Evolutionary conservation across 1,140 invertebrate genomes (phyloP).

Genomic region (Drosophila watanabei): DNA sequence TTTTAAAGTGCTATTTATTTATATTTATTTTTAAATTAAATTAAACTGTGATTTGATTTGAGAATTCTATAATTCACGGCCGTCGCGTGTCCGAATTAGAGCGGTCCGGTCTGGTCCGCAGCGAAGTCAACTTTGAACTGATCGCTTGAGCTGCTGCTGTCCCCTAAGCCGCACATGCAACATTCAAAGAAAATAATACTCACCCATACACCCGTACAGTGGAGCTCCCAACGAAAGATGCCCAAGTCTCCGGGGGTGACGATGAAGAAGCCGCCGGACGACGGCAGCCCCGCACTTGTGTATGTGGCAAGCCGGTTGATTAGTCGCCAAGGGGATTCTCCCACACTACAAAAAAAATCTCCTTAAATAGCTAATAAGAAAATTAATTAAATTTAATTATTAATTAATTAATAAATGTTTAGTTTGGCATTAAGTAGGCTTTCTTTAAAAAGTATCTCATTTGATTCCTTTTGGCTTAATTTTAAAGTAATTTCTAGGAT

Average conservation of each 20-base stretch:
- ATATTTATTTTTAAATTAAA: constrained; percentile 60
- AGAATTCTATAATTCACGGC: constrained; percentile 46
- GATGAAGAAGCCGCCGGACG: constrained; percentile 24
- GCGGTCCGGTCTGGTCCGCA: constrained; percentile 47
- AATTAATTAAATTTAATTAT: not conserved
- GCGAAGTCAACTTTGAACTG: constrained; percentile 65
- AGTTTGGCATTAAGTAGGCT: not conserved
- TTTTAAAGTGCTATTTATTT: not conserved
- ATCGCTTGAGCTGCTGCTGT: constrained; percentile 61
- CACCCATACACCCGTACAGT: constrained; percentile 30
- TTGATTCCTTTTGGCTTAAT: not conserved
- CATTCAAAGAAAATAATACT: constrained; percentile 7
- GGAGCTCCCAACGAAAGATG: constrained; percentile 36
- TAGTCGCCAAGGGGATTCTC: constrained; percentile 64
- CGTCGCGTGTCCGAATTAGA: constrained; percentile 32
- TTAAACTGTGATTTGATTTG: constrained; percentile 44
- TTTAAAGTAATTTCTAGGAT: not conserved
- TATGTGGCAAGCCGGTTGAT: constrained; percentile 65
- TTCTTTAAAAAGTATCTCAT: not conserved
- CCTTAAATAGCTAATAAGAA: not conserved
- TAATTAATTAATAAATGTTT: not conserved
- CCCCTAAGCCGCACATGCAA: constrained; percentile 23
- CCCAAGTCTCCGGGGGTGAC: constrained; percentile 19
- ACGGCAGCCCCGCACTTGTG: constrained; percentile 40
- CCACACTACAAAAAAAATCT: constrained; percentile 18